These are phyloP conservation scores for Neomicropteryx cornuta DNA, from an alignment of 1,140 invertebrate genomes.

Conservation along the genomic window DNA sequence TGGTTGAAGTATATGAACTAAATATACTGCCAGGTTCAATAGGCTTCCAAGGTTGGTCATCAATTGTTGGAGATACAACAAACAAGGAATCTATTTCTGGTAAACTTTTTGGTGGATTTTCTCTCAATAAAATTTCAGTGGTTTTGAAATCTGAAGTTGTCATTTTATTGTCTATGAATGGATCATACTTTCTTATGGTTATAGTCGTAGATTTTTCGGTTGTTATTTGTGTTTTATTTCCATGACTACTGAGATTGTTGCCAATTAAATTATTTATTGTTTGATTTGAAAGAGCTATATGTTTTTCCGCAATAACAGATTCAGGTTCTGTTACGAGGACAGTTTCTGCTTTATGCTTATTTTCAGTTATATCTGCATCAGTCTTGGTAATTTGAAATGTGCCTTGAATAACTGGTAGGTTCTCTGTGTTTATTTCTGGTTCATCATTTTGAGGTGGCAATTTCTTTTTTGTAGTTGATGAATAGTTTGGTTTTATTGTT, in stretches of 20 bases:
- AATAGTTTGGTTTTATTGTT: constrained; percentile 31
- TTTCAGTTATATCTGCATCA: constrained; percentile 47
- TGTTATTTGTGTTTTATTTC: neutral
- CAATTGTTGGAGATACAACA: constrained; percentile 35
- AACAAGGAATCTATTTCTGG: constrained; percentile 38
- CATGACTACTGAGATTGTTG: no score
- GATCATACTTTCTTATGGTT: neutral
- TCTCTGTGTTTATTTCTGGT: constrained; percentile 40
- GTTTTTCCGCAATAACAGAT: constrained; percentile 6
- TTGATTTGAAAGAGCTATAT: constrained; percentile 5
- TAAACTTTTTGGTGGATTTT: constrained; percentile 36
- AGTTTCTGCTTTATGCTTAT: constrained; percentile 32
- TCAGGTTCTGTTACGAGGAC: constrained; percentile 1
- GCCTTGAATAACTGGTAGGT: constrained; percentile 43
- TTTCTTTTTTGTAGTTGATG: constrained; percentile 20
- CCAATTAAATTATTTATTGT: no score
- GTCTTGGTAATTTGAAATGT: constrained; percentile 51
- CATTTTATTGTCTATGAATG: constrained; percentile 1
- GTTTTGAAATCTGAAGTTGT: neutral
- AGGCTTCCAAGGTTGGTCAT: constrained; percentile 45
- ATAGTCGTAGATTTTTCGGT: neutral
- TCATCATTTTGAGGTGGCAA: constrained; percentile 29
- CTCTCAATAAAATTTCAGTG: no score
- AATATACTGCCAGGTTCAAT: no score
- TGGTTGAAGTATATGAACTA: no score